Percentiles rank a stretch among this genome's conserved stretches.
Conservation (phyloP, 2,113 vertebrate species). For the Microcebus ravelobensis region DNA sequence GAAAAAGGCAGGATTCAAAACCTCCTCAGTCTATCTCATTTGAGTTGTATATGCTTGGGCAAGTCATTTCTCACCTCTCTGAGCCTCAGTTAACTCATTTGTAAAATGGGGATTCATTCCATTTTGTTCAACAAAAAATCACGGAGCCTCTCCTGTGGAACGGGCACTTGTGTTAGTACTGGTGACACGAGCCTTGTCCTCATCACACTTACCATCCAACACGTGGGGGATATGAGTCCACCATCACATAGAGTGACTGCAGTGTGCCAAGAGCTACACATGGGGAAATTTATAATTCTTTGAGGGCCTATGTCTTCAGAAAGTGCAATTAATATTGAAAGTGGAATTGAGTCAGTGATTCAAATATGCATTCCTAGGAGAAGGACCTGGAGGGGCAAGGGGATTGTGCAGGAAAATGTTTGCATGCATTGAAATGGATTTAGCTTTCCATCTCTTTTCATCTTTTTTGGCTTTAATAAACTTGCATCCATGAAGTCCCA, state of each 20-base stretch:
- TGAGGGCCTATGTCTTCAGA: neutral
- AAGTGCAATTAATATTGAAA: neutral
- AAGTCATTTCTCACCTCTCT: neutral
- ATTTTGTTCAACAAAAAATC: neutral
- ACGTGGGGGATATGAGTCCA: accelerated
- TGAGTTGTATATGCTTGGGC: neutral
- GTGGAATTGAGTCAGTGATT: neutral
- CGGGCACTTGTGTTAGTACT: neutral
- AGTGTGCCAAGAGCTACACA: neutral
- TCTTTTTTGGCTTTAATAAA: neutral
- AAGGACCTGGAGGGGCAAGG: neutral
- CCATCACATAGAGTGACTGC: neutral
- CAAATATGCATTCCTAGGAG: neutral
- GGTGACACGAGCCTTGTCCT: neutral
- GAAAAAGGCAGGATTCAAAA: neutral
- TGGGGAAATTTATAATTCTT: neutral
- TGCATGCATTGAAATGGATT: neutral
- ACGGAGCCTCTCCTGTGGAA: neutral
- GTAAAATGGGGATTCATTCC: neutral
- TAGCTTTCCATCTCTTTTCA: neutral
- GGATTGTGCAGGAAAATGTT: neutral
- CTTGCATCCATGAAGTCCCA: neutral
- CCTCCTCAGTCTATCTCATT: neutral
- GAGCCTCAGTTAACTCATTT: neutral
- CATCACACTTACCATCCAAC: neutral